Evolutionary conservation across 2,888 invertebrate species (phyloP).

Genomic region (Tetrapedia diversipes): DNA sequence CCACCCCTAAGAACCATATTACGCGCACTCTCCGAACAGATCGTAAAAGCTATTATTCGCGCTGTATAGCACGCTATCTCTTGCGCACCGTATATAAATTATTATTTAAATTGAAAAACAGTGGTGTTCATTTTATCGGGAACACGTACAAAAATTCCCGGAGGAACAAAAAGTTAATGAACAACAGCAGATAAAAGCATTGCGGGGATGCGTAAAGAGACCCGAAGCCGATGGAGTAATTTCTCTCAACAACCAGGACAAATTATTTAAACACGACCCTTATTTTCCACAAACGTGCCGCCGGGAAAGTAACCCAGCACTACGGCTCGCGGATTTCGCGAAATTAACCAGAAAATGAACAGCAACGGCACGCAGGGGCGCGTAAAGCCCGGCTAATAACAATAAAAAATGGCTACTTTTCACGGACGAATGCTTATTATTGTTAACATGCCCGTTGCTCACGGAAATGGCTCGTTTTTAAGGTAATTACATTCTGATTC

Average conservation of each 20-base stretch:
- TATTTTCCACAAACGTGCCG: constrained; percentile 22
- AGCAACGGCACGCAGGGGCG: constrained; percentile 8
- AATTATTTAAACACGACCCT: constrained; percentile 28
- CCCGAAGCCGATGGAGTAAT: constrained; percentile 1
- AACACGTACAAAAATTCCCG: too few relatives aligned
- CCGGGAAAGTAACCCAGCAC: neutral
- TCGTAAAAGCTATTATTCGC: too few relatives aligned
- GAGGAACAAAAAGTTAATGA: neutral
- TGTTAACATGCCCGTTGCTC: constrained; percentile 45
- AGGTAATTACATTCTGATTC: constrained; percentile 46
- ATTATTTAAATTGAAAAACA: neutral
- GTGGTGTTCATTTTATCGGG: too few relatives aligned
- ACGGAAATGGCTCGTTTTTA: constrained; percentile 45
- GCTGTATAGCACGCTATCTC: too few relatives aligned
- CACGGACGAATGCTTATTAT: constrained; percentile 53
- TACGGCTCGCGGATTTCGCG: neutral
- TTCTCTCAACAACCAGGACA: neutral
- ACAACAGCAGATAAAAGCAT: neutral
- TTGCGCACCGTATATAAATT: too few relatives aligned
- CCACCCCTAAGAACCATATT: too few relatives aligned
- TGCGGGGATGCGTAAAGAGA: neutral
- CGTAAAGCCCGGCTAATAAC: constrained; percentile 52
- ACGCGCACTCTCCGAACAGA: too few relatives aligned
- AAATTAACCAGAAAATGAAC: constrained; percentile 54
- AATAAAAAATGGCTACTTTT: constrained; percentile 55